Conservation (phyloP, 2,113 vertebrate genomes). For the Forbesichthys papilliferus region DNA sequence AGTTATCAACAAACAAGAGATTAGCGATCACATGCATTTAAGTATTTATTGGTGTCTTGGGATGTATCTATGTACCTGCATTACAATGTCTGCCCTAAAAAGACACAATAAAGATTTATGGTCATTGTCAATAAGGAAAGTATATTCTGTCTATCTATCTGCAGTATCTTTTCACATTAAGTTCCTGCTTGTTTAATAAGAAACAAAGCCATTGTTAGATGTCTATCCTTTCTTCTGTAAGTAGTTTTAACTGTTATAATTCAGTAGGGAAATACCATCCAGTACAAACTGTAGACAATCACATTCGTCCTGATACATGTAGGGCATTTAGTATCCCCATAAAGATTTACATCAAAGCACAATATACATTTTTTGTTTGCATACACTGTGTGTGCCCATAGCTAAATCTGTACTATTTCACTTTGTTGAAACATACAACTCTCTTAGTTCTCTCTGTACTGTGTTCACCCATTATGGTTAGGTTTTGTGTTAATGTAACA, state of each 20-base stretch:
- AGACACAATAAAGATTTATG: conserved; percentile 2
- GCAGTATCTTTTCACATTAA: background rate
- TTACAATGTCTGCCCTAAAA: conserved; percentile 2
- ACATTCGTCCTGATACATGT: no score
- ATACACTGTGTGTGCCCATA: background rate
- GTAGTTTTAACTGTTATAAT: background rate
- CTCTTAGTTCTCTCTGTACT: background rate
- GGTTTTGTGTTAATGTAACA: background rate
- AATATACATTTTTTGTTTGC: background rate
- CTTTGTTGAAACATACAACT: background rate
- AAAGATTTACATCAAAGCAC: no score
- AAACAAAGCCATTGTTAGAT: no score
- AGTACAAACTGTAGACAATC: no score
- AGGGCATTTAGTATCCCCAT: no score
- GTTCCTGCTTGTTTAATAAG: no score
- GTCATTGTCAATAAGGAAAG: background rate
- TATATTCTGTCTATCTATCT: background rate
- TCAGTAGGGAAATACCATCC: background rate
- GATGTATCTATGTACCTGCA: background rate
- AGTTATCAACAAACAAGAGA: no score
- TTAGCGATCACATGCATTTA: no score
- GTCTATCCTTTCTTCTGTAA: background rate
- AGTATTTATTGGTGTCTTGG: background rate
- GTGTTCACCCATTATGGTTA: conserved; percentile 44
- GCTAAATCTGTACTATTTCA: background rate